Evolutionary conservation across 2,888 invertebrate genomes (phyloP).

Genomic region (Tetranychus truncatus): DNA sequence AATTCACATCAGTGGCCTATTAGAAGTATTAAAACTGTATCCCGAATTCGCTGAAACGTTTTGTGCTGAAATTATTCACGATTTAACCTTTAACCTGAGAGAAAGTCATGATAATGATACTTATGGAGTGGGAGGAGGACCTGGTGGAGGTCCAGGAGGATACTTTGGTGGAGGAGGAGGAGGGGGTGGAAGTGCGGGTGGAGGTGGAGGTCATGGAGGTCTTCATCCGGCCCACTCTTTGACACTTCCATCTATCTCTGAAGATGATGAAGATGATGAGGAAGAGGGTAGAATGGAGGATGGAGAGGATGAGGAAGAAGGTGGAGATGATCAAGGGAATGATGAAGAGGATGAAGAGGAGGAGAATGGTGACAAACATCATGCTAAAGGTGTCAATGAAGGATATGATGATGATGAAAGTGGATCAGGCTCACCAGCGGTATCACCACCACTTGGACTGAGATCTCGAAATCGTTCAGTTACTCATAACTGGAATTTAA

Average conservation of each 20-base stretch:
- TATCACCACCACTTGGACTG: neutral
- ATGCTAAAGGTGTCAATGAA: neutral
- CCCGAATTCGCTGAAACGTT: slow-evolving; percentile 89
- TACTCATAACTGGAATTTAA: neutral
- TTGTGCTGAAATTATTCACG: slow-evolving; percentile 79
- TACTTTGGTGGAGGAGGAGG: neutral
- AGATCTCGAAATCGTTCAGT: neutral
- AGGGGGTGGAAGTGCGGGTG: neutral
- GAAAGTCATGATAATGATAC: slow-evolving; percentile 72
- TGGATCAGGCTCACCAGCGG: slow-evolving; percentile 6
- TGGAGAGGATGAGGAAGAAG: slow-evolving; percentile 42
- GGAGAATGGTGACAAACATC: neutral
- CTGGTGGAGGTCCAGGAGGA: neutral
- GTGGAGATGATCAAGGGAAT: slow-evolving; percentile 44
- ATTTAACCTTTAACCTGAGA: slow-evolving; percentile 76
- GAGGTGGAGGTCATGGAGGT: neutral
- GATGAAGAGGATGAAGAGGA: slow-evolving; percentile 46
- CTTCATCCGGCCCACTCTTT: slow-evolving; percentile 45
- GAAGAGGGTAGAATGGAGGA: slow-evolving; percentile 56
- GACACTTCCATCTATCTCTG: slow-evolving; percentile 76
- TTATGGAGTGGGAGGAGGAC: neutral
- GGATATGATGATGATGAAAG: slow-evolving; percentile 26
- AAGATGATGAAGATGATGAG: slow-evolving; percentile 64
- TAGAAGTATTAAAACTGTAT: slow-evolving; percentile 69
- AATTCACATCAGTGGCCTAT: slow-evolving; percentile 70